Conservation (phyloP, 2,797 vertebrate species). For the Anas acuta region DNA sequence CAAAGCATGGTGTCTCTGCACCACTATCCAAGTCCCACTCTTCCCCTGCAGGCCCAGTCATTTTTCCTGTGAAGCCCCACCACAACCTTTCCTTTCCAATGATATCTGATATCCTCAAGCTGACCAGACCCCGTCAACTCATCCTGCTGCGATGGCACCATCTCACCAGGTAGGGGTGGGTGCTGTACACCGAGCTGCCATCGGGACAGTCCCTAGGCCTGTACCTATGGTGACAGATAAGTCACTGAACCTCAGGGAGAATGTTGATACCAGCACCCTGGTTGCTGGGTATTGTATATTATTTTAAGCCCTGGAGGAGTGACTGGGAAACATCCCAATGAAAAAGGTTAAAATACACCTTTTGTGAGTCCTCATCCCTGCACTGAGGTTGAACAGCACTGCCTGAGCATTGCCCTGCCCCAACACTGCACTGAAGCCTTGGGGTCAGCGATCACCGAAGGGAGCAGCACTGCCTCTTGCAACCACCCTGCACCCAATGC, state of each 20-base stretch:
- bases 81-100: background rate
- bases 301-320: background rate
- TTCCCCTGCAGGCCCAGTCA: background rate
- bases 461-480: background rate
- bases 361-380: background rate
- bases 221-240: background rate
- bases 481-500: background rate
- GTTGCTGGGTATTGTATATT: background rate
- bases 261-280: background rate
- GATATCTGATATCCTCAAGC: background rate
- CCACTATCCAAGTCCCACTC: background rate
- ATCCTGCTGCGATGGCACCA: background rate
- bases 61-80: background rate
- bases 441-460: background rate
- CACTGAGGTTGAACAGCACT: background rate
- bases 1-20: background rate
- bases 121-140: background rate
- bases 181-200: background rate
- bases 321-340: background rate
- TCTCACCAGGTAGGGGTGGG: background rate
- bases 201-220: background rate
- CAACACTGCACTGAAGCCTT: background rate
- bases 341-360: background rate
- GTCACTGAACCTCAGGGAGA: background rate
- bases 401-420: background rate